Percentiles rank a stretch among this genome's conserved stretches.
Conservation (phyloP, 2,113 vertebrate genomes). For the Enhydra lutris region DNA sequence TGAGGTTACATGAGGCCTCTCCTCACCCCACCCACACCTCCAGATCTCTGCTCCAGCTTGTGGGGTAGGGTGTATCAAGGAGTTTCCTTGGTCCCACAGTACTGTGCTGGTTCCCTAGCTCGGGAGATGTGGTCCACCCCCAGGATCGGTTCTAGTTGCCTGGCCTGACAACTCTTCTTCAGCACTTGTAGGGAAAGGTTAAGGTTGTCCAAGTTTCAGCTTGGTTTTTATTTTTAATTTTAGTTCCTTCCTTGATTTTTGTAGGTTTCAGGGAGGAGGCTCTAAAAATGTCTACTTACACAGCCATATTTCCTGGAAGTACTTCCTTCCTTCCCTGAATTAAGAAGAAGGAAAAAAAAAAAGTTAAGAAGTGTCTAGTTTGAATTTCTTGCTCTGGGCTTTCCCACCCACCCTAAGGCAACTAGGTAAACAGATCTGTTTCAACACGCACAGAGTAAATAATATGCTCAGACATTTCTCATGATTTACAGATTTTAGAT, state of each 20-base stretch:
- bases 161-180: background rate
- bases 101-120: background rate
- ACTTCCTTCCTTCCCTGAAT: background rate
- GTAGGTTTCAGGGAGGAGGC: constrained; percentile 17
- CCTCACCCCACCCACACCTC: background rate
- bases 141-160: background rate
- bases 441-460: background rate
- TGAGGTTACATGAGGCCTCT: too few species aligned
- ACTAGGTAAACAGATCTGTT: background rate
- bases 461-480: background rate
- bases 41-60: background rate
- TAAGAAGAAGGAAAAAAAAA: background rate
- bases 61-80: accelerated
- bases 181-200: background rate
- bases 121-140: background rate
- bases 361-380: background rate
- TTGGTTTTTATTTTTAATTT: constrained; percentile 17
- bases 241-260: constrained; percentile 8
- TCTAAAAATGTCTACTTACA: constrained; percentile 13
- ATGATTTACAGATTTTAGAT: background rate
- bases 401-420: background rate
- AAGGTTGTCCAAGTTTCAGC: background rate
- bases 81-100: background rate
- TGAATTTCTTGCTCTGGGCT: background rate
- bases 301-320: background rate